A percentile compares a stretch with the other conserved stretches of the same genome.
Conservation (phyloP, 2,888 invertebrate species). For the Leptarthrus brevirostris region DNA sequence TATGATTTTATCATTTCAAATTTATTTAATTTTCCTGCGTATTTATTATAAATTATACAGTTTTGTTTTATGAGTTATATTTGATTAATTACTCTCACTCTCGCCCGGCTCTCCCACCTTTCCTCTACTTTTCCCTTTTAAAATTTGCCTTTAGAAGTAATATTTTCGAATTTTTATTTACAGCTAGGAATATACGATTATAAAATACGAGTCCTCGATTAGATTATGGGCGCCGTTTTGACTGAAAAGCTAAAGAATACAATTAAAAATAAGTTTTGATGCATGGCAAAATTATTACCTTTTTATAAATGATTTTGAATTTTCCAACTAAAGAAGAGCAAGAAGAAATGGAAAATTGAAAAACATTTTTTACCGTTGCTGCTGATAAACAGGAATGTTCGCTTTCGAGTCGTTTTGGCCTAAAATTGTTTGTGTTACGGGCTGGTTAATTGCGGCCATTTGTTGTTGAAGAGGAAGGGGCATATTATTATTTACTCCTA, state of each 20-base stretch:
- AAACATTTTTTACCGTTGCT: constrained; percentile 65
- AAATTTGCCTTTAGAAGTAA: neutral
- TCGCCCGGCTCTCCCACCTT: neutral
- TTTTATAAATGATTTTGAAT: neutral
- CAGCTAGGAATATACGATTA: constrained; percentile 6
- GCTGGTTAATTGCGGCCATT: constrained; percentile 57
- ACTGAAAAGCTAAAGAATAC: neutral
- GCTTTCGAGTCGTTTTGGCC: constrained; percentile 64
- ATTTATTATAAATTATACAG: neutral
- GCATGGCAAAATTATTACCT: no score
- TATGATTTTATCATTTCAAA: neutral
- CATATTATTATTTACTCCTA: constrained; percentile 4
- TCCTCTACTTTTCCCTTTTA: neutral
- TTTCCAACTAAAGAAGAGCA: neutral
- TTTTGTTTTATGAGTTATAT: neutral
- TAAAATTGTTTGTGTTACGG: constrained; percentile 61
- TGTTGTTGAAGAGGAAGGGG: constrained; percentile 35
- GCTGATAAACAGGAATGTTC: constrained; percentile 67
- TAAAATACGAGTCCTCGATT: neutral
- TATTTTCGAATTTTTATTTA: neutral
- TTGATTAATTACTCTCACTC: neutral
- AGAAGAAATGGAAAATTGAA: neutral
- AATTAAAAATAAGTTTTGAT: no score
- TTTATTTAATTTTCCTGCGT: neutral
- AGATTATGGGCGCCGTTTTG: neutral